Base-by-base conservation (phyloP, 2,113 vertebrate species). In the Eclectus roratus region DNA sequence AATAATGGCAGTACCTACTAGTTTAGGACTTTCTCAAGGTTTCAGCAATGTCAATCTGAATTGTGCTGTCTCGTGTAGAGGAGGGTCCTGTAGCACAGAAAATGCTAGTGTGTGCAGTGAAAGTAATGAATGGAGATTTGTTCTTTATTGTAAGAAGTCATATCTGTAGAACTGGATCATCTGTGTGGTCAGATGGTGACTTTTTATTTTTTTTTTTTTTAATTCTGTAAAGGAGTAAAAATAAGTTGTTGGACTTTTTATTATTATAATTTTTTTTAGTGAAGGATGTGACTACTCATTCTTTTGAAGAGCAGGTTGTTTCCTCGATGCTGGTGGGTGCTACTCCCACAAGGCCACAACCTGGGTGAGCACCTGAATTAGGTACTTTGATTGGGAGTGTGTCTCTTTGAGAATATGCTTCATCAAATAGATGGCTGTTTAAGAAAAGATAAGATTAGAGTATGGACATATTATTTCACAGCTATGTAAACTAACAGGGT, bases 21-120 rank as follows among this genome's bases (percentile, higher is more conserved):
- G 46, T 70, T 96, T 43, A 91, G 93, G 89, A 68, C 49, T 78
- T 87, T 60, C 49, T 95, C 91, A 94, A 94, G 93, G 93, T 70
- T 96, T 77, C 60, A 23, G 64, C 81, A 68, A 20, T 71, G 91
- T 68, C 52, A 1, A 4, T 70, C 81, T 89, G 93, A 91, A 80
- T 35, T 68, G 74, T 82, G 74, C 35, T 85, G 43, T 29, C 19
- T 71, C 16, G 31, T 65, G 33, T 31, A 49, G 74, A 53, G 56
- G 29, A 41, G 49, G 56, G 47, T 19, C 68, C 33, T 43, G 43
- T 56, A 55, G 52, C 70, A 80, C 28, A 74, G 49, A n/a, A 49
- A 76, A 46, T 29, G 61, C 33, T 58, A 1, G 73, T 2, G 3
- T 50, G 66, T 70, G 49, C 66, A 72, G 41, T 50, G 74, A 81